phyloP scores from a whole-genome alignment of 2,888 invertebrate genomes.

The Cordilura impudica region DNA sequence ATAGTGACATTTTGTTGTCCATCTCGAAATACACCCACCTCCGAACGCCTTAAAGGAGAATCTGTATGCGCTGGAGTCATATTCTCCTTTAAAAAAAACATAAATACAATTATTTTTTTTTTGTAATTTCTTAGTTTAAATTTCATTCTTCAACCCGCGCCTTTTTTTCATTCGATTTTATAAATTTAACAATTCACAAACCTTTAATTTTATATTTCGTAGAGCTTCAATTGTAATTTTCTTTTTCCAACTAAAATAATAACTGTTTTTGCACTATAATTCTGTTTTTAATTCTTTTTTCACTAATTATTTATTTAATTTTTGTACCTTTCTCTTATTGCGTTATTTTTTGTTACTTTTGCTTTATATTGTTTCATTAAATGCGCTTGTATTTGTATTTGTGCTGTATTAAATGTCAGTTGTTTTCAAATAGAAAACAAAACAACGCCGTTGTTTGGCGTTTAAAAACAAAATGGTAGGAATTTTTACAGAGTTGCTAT shows the following conservation, averaged over 20 bases:
- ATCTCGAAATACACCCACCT: conserved; percentile 70
- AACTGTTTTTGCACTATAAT: conserved; percentile 30
- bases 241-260: conserved; percentile 2
- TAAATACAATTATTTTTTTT: background rate
- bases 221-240: conserved; percentile 38
- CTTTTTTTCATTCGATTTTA: conserved; percentile 1
- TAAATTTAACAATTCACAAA: conserved; percentile 7
- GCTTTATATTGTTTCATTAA: conserved; percentile 49
- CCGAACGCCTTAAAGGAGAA: conserved; percentile 74
- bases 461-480: background rate
- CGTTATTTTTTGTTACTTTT: conserved; percentile 46
- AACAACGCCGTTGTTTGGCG: conserved; percentile 45
- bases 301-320: conserved; percentile 52
- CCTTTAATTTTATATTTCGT: conserved; percentile 31
- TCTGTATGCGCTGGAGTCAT: conserved; percentile 75
- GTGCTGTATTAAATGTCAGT: conserved; percentile 60
- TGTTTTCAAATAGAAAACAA: conserved; percentile 61
- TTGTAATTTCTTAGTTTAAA: conserved; percentile 38
- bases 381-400: conserved; percentile 60
- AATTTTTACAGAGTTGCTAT: background rate
- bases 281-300: conserved; percentile 18
- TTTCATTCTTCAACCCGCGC: conserved; percentile 42
- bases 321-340: conserved; percentile 47
- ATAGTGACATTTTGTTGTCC: conserved; percentile 66
- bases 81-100: conserved; percentile 45